Evolutionary conservation across 2,888 invertebrate species (phyloP), one percentile per base, ranked within the genome.

Genomic region (Eupithecia dodoneata): DNA sequence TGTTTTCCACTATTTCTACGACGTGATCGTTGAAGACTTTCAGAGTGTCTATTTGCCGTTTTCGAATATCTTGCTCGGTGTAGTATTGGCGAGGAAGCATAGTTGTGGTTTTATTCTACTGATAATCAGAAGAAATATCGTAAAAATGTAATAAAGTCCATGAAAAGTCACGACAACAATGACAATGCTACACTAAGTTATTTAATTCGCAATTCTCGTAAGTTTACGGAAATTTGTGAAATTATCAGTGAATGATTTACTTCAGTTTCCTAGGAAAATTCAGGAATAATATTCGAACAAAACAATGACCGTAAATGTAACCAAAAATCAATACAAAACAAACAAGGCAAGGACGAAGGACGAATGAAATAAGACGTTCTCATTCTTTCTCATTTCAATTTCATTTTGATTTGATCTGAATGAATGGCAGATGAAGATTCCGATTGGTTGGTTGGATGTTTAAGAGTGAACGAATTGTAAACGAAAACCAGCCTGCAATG

Each of bases 21-120:
- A 98, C 98, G 94, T 97, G 96, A 84, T 97, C 97, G 89, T 98
- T 98, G 88, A 98, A 98, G 84, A 98, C 96, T 94, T 97, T 97
- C 82, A 98, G 90, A 6, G 98, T 98, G 87, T 97, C 97, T 82
- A 98, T 97, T 94, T 98, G 98, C 47, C 97, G 96, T 91, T 96
- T 97, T 87, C 97, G 92, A 78, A 95, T 87, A 82, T 96, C 96
- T 74, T 94, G 93, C 78, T 96, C 96, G 15, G 91, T 92, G 87
- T 95, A 95, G 85, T 96, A 96, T 49, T 93, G 89, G 83, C 96
- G 92, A 67, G 96, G 94, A 83, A 96, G 88, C 96, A 96, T 96
- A 71, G 72, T 85, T 45, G 69, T 18, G 44, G 44, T 13, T 69
- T 18, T n/a, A 42, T 41, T 59, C 6, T 10, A 4, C 18, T 30